Evolutionary conservation across 2,797 vertebrate genomes (phyloP).

Genomic region (Anableps anableps): DNA sequence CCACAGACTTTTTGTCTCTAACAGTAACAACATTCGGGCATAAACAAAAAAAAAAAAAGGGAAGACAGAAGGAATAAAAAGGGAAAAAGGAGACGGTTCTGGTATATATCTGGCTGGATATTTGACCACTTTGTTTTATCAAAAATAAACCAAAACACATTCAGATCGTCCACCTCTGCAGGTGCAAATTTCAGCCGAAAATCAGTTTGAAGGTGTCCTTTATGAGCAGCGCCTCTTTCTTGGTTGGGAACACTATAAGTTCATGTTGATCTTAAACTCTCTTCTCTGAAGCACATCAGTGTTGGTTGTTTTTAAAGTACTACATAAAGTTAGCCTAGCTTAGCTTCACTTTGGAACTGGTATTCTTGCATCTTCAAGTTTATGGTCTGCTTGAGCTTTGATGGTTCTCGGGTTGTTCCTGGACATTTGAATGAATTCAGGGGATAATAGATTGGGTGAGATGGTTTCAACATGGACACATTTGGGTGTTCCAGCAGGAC

Average conservation of each 20-base stretch:
- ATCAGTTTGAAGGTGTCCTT: background rate
- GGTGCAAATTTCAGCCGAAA: background rate
- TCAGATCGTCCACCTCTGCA: background rate
- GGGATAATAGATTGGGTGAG: background rate
- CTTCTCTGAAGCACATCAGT: too few relatives aligned
- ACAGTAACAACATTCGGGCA: too few relatives aligned
- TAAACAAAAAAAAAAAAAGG: too few relatives aligned
- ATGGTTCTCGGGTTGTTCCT: background rate
- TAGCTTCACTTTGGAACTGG: background rate
- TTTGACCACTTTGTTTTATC: too few relatives aligned
- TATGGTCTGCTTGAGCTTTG: background rate
- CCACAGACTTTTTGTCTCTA: too few relatives aligned
- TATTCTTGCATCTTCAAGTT: background rate
- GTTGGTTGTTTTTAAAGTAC: background rate
- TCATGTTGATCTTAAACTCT: too few relatives aligned
- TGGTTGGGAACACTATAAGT: background rate
- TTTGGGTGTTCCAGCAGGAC: background rate
- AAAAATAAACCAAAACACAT: background rate
- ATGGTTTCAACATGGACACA: too few relatives aligned
- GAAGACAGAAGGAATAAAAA: too few relatives aligned
- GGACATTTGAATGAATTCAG: background rate
- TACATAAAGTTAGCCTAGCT: background rate
- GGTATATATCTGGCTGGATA: too few relatives aligned
- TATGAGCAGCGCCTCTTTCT: background rate
- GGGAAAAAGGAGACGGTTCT: too few relatives aligned